A percentile compares a stretch with the other conserved stretches of the same genome.
These are phyloP conservation scores for Scolopax bukidnonensis DNA, from an alignment of 2,797 vertebrate genomes.

Conservation along the genomic window DNA sequence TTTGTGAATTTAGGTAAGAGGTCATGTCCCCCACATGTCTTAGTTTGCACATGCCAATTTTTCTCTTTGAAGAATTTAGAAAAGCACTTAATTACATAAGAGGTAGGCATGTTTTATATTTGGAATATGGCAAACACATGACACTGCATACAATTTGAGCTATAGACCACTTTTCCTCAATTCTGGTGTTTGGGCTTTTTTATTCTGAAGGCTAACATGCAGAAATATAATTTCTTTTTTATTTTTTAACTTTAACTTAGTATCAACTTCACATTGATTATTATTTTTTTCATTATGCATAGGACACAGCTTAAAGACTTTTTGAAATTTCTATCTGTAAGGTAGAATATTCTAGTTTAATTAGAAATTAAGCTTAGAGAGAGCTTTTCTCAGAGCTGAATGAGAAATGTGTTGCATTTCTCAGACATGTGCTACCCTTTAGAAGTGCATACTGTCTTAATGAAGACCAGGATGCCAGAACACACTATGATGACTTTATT, in stretches of 20 bases:
- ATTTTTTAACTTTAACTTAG: not conserved
- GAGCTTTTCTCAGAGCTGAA: not conserved
- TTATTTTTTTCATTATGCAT: not conserved
- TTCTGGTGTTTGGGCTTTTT: not conserved
- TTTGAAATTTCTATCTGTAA: not conserved
- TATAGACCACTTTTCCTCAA: not conserved
- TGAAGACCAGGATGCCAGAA: not conserved
- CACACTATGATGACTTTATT: not conserved
- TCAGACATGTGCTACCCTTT: not conserved
- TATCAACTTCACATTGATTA: not conserved
- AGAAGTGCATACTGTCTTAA: not conserved
- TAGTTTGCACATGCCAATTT: not conserved
- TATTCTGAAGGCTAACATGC: not conserved
- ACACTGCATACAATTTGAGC: not conserved
- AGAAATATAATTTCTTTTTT: not conserved
- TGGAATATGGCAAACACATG: not conserved
- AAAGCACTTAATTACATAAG: not conserved
- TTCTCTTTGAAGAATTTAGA: not conserved
- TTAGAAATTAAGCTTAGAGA: not conserved
- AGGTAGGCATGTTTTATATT: not conserved
- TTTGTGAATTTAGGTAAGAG: not conserved
- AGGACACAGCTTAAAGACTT: not conserved
- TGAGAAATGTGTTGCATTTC: conserved; percentile 9
- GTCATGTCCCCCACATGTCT: not conserved
- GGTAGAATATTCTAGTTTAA: not conserved